Conservation (phyloP, 2,888 invertebrate species). For the Lordiphosa andalusiaca region DNA sequence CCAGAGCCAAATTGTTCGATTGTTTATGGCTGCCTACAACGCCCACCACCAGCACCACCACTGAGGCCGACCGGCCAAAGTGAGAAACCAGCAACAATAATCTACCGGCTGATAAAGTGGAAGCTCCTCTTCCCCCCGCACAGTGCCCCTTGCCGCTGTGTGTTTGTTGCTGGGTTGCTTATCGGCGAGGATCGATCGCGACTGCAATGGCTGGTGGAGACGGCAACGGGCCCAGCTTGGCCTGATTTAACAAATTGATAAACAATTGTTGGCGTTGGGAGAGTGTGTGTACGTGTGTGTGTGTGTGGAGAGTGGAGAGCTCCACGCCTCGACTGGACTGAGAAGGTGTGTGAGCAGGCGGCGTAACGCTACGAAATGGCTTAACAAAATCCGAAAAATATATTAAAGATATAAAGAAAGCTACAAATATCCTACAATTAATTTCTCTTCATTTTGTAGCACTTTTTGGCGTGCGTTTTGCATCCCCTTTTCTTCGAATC, state of each 20-base stretch:
- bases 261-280: conserved; percentile 74
- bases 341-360: conserved; percentile 34
- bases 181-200: conserved; percentile 73
- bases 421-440: too few species aligned
- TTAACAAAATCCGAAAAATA: conserved; percentile 55
- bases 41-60: conserved; percentile 62
- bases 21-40: conserved; percentile 75
- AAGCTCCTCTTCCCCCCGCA: conserved; percentile 7
- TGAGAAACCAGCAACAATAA: conserved; percentile 75
- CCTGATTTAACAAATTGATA: conserved; percentile 76
- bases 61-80: conserved; percentile 50
- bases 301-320: conserved; percentile 1
- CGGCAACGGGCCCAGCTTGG: conserved; percentile 64
- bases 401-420: too few species aligned
- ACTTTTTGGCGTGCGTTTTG: too few species aligned
- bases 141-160: background rate
- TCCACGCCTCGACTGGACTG: background rate
- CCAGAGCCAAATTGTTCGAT: conserved; percentile 72
- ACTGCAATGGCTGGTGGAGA: conserved; percentile 43
- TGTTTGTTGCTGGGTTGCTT: conserved; percentile 51
- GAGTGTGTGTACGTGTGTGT: conserved; percentile 21
- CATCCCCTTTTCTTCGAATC: too few species aligned
- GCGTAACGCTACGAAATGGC: conserved; percentile 72
- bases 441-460: too few species aligned
- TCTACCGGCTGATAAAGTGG: conserved; percentile 68